Evolutionary conservation across 2,113 vertebrate genomes (phyloP), one percentile per base, ranked within the genome.

Genomic region (Gambusia holbrooki): DNA sequence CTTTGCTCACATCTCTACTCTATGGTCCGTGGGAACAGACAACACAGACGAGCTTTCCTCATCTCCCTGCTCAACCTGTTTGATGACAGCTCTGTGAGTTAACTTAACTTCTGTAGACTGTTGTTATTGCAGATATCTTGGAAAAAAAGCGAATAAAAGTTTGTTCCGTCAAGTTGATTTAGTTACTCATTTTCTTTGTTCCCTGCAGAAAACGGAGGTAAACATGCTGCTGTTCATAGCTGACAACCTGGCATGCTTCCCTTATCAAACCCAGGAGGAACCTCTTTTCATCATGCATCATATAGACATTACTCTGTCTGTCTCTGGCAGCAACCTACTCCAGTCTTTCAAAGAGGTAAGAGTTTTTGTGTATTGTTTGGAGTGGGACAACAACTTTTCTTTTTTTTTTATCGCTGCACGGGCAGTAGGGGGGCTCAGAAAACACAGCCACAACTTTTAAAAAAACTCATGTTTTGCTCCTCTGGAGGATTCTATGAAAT

Each of bases 201-300:
- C 25, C 22, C n/a, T 92, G 64, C 94, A 99, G 97, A 98, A 97
- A 95, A 97, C 96, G 28, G 97, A 98, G 88, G 97, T 99, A 91
- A 97, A 96, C 94, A 96, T 96, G 97, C 95, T 99, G 67, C 94
- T 99, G 90, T 99, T 97, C 81, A 95, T 99, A 90, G 97, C 97
- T 60, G 98, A 99, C 96, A 99, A 98, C 96, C 93, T 99, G 92
- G 98, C 97, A 88, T 97, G 95, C 94, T 99, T 99, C 94, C 98
- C 98, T 25, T 99, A 94, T 66, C 98, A 99, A 93, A 97, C 95
- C 63, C 98, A 99, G 89, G 98, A 99, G 87, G 98, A 99, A 89
- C 97, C 98, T n/a, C 95, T 99, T 81, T 99, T 99, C 90, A 99
- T 99, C 92, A 99, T 99, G 98, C 98, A 99, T 92, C 98, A 99